These are phyloP conservation scores for Macquaria australasica DNA, from an alignment of 2,113 vertebrate species.

Conservation along the genomic window DNA sequence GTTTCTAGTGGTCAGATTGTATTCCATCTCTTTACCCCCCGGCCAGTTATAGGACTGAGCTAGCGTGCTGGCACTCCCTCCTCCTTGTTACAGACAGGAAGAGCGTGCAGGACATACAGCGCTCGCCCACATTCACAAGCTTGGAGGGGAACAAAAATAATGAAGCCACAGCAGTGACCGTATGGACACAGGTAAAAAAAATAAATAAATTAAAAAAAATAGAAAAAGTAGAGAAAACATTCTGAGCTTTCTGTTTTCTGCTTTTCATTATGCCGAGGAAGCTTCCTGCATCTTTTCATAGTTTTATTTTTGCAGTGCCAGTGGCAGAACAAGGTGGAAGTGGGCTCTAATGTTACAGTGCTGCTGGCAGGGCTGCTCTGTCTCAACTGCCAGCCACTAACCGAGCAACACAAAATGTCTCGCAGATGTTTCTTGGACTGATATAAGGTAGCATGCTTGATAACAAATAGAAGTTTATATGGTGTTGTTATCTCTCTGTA, in stretches of 20 bases:
- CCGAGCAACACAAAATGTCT: constrained; percentile 5
- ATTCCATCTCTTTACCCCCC: constrained; percentile 52
- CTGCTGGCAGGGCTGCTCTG: constrained; percentile 24
- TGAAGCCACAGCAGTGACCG: constrained; percentile 30
- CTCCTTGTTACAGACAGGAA: constrained; percentile 15
- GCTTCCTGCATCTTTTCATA: constrained; percentile 6
- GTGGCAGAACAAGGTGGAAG: constrained; percentile 32
- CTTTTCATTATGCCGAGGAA: background rate
- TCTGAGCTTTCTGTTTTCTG: background rate
- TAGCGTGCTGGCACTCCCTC: constrained; percentile 12
- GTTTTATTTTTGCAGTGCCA: constrained; percentile 23
- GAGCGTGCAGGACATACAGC: constrained; percentile 19
- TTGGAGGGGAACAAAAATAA: constrained; percentile 28
- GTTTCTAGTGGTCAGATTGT: constrained; percentile 54
- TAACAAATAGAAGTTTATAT: background rate
- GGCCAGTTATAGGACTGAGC: constrained; percentile 44
- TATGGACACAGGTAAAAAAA: constrained; percentile 53
- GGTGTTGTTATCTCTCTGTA: background rate
- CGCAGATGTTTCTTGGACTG: background rate
- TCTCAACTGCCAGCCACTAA: constrained; percentile 12
- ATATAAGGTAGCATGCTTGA: background rate
- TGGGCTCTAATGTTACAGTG: constrained; percentile 42
- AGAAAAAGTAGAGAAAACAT: background rate
- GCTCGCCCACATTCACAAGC: constrained; percentile 14
- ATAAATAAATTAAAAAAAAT: background rate